Evolutionary conservation across 2,797 vertebrate species (phyloP).

Genomic region (Cirrhinus molitorella): DNA sequence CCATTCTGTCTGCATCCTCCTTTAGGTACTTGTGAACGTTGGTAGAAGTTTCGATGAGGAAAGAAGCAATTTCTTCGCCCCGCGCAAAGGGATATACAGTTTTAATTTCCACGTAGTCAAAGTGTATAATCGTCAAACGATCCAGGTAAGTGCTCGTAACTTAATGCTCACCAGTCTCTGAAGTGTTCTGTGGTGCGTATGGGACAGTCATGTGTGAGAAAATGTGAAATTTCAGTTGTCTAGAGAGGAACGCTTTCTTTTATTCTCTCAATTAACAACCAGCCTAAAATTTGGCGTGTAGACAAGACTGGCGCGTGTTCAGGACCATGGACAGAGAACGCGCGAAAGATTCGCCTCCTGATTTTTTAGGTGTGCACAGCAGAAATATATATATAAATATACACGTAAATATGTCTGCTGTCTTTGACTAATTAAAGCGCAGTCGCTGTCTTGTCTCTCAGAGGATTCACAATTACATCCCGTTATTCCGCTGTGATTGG

Average conservation of each 20-base stretch:
- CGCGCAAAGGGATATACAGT: constrained; percentile 98
- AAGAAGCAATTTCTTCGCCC: constrained; percentile 94
- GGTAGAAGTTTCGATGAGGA: constrained; percentile 95
- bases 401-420: constrained; percentile 62
- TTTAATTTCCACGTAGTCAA: constrained; percentile 99
- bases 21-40: constrained; percentile 94
- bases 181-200: neutral
- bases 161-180: neutral
- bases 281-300: neutral
- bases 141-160: constrained; percentile 85
- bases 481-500: constrained; percentile 71
- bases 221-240: too few species aligned
- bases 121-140: constrained; percentile 99
- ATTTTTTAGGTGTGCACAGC: neutral
- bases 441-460: constrained; percentile 61
- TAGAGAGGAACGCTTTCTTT: too few species aligned
- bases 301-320: constrained; percentile 19
- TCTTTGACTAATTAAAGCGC: constrained; percentile 72
- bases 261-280: neutral
- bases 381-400: neutral
- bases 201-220: neutral
- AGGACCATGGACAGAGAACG: constrained; percentile 46
- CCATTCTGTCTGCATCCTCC: constrained; percentile 47
- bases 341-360: constrained; percentile 4
- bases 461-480: constrained; percentile 67